A percentile compares a stretch with the other conserved stretches of the same genome.
Evolutionary conservation across 2,113 vertebrate species (phyloP).

Genomic region (Urocynchramus pylzowi): DNA sequence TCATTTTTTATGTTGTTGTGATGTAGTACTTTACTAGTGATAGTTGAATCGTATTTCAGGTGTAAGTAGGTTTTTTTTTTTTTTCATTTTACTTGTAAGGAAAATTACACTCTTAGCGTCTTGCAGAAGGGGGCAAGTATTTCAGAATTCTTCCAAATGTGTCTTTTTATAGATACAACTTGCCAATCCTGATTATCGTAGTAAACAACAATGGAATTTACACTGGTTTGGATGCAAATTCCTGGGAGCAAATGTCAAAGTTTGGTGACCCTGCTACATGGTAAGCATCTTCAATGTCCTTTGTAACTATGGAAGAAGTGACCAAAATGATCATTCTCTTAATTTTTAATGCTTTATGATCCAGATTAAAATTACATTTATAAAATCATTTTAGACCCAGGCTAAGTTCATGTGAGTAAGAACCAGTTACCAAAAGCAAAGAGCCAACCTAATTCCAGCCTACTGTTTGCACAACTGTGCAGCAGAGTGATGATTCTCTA

Average conservation of each 20-base stretch:
- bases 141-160: not conserved
- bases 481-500: not conserved
- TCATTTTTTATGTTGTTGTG: not conserved
- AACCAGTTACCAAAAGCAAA: not conserved
- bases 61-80: not conserved
- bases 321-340: not conserved
- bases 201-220: conserved; percentile 98
- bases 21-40: not conserved
- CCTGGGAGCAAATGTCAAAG: conserved; percentile 83
- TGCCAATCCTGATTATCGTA: conserved; percentile 88
- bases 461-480: not conserved
- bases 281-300: conserved; percentile 52
- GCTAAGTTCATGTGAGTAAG: not conserved
- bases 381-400: not conserved
- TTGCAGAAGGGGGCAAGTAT: not conserved
- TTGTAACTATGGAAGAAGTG: not conserved
- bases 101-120: not conserved
- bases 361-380: not conserved
- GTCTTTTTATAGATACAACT: conserved; percentile 80
- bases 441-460: not conserved
- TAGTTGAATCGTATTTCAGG: not conserved
- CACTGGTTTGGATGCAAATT: conserved; percentile 81
- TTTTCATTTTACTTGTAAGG: not conserved
- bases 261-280: conserved; percentile 76
- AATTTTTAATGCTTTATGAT: not conserved